Base-by-base conservation (phyloP, 2,888 invertebrate species). In the Ophion slaviceki region DNA sequence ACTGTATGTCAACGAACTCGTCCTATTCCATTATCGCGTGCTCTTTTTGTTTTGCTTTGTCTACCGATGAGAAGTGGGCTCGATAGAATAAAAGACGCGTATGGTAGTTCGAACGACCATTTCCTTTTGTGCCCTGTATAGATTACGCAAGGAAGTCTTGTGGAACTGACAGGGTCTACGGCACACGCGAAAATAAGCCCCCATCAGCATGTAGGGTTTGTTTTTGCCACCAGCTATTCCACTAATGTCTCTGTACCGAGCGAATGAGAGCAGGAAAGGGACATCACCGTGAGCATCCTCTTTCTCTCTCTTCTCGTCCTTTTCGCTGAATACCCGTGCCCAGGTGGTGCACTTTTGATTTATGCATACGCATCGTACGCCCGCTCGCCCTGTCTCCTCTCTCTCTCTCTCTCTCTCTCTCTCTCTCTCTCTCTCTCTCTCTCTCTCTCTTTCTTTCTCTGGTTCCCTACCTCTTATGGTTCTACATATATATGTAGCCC, bases 261-360 rank as follows among this genome's bases (percentile, higher is more conserved):
- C 24, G 59, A 72, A 8, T 8, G 32, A 14, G 40, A 75, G 28
- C 64, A 53, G 10, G 14, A 10, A 67, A 57, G 53, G 14, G 14
- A 20, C 14, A 66, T 74, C 61, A 62, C 47, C 59, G 28, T 32
- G 71, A n/a, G 28, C 14, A 61, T 68, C 40, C 20, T 24, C 40
- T 40, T 64, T 77, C 53, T 53, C 47, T 28, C 20, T 64, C 32
- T 61, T 20, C 10, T 3, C 24, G 7, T 47, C 24, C 20, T 36
- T 72, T 40, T 2, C 45, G 75, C 11, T 70, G 40, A 61, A 72
- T 47, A 76, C 66, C n/a, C 66, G 32, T 74, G 17, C 32, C 77
- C 78, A 81, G 75, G 59, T 79, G 77, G 81, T 75, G 81, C 70
- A 70, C 53, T 74, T 67, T 62, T 67, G 84, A 85, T 80, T 81